Conservation (phyloP, 2,888 invertebrate genomes). For the Brenthis daphne region DNA sequence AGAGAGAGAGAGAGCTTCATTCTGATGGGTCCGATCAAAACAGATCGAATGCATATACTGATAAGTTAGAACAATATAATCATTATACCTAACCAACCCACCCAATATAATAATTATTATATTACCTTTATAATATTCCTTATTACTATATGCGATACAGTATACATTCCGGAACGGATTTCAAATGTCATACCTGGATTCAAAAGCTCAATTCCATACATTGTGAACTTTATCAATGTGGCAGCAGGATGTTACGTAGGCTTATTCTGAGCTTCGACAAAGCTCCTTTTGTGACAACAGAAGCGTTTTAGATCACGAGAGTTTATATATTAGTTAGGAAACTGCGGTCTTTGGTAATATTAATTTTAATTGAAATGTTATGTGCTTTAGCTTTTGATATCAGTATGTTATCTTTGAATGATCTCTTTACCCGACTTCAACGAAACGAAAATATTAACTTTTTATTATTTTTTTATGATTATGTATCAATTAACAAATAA, state of each 20-base stretch:
- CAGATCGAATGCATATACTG: neutral
- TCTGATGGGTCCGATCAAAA: too few relatives aligned
- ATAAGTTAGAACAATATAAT: too few relatives aligned
- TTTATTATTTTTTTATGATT: too few relatives aligned
- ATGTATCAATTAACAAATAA: too few relatives aligned
- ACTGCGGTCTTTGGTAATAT: neutral
- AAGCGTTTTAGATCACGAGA: neutral
- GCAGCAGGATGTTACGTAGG: constrained; percentile 15
- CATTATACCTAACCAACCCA: too few relatives aligned
- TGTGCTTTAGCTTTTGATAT: too few relatives aligned
- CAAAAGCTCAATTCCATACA: constrained; percentile 11
- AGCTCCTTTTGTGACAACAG: constrained; percentile 16
- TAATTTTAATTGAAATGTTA: neutral
- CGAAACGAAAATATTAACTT: too few relatives aligned
- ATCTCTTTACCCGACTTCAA: too few relatives aligned
- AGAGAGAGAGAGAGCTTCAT: too few relatives aligned
- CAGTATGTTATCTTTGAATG: too few relatives aligned
- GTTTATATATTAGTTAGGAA: neutral
- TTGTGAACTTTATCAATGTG: constrained; percentile 20
- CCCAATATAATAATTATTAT: too few relatives aligned
- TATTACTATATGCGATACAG: neutral
- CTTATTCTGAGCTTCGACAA: constrained; percentile 23
- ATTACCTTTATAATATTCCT: too few relatives aligned
- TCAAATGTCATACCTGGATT: constrained; percentile 8
- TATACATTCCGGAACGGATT: neutral